A percentile compares a stretch with the other conserved stretches of the same genome.
Evolutionary conservation across 1,140 invertebrate species (phyloP).

Genomic region (Eriocheir sinensis): DNA sequence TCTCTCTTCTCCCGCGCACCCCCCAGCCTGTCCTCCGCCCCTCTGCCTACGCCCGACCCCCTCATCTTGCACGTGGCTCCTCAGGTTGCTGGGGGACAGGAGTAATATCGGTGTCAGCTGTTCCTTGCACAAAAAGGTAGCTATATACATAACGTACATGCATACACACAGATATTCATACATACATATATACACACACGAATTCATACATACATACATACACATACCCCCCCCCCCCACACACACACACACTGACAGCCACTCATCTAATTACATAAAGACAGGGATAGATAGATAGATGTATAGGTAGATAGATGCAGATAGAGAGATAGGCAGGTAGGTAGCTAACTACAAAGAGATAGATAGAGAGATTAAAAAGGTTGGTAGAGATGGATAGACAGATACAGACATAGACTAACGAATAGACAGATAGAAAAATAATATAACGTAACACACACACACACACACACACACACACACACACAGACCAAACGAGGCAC

Average conservation of each 20-base stretch:
- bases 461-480: not conserved
- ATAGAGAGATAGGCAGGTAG: no score
- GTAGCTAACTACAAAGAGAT: no score
- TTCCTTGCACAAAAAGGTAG: no score
- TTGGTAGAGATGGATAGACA: no score
- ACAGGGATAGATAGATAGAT: no score
- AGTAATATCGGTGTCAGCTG: not conserved
- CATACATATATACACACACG: not conserved
- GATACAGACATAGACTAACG: no score
- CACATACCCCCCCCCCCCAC: not conserved
- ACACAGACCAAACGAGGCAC: not conserved
- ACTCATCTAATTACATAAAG: no score
- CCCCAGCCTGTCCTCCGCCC: not conserved
- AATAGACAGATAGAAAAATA: no score
- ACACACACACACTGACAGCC: not conserved
- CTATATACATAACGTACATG: no score
- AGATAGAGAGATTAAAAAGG: no score
- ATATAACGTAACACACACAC: not conserved
- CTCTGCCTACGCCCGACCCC: not conserved
- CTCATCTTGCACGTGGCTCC: not conserved
- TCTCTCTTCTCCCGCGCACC: not conserved
- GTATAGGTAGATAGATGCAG: no score
- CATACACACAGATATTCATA: not conserved
- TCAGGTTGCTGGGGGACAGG: not conserved
- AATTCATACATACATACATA: not conserved